Conservation (phyloP, 2,797 vertebrate genomes). For the Xenopus petersii region DNA sequence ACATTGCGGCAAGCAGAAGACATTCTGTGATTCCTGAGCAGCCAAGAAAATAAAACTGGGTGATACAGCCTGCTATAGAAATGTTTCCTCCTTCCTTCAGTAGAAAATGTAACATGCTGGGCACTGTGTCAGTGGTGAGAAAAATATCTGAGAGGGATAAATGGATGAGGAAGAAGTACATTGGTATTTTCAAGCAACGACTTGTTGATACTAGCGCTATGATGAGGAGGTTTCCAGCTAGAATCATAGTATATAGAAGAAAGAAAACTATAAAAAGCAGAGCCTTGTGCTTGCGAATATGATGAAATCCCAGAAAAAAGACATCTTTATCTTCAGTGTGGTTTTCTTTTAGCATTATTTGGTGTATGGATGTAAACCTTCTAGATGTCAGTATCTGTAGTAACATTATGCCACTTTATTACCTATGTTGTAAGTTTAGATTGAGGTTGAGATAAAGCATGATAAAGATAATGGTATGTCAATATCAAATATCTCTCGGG, state of each 20-base stretch:
- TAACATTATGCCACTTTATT: no score
- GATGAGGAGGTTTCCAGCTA: not conserved
- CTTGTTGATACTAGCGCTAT: not conserved
- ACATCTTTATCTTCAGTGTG: not conserved
- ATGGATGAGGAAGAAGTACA: constrained; percentile 2
- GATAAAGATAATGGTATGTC: no score
- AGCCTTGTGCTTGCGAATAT: not conserved
- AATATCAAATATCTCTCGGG: no score
- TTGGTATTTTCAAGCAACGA: not conserved
- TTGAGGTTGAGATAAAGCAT: no score
- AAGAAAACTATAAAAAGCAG: not conserved
- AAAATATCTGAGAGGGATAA: not conserved
- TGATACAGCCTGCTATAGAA: not conserved
- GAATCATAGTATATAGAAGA: not conserved
- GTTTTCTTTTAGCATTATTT: not conserved
- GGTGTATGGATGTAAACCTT: not conserved
- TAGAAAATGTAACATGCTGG: constrained; percentile 3
- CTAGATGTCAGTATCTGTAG: no score
- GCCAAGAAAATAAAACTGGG: not conserved
- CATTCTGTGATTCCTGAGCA: constrained; percentile 4
- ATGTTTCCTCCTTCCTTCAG: not conserved
- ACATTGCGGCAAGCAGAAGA: constrained; percentile 14
- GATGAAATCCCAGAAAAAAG: constrained; percentile 4
- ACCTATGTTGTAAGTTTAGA: no score
- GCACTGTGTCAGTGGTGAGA: not conserved